These are phyloP conservation scores for Calosoma granatense DNA, from an alignment of 1,140 invertebrate species.

Conservation along the genomic window DNA sequence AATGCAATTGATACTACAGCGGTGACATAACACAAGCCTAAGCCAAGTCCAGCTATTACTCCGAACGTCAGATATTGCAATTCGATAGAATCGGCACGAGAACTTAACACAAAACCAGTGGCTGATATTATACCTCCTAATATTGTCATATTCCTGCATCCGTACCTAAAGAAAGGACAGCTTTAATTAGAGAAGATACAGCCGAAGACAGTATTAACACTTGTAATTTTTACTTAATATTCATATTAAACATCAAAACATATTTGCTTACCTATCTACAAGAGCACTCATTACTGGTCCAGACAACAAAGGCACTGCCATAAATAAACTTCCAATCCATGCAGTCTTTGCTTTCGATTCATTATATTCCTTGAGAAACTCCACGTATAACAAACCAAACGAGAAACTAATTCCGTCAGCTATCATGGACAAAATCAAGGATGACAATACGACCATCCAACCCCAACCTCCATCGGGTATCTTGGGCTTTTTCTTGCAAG, in stretches of 20 bases:
- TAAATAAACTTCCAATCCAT: constrained; percentile 80
- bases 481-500: constrained; percentile 32
- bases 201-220: background rate
- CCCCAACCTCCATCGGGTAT: constrained; percentile 70
- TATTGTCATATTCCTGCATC: constrained; percentile 76
- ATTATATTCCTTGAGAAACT: constrained; percentile 77
- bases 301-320: constrained; percentile 76
- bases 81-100: constrained; percentile 58
- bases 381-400: constrained; percentile 79
- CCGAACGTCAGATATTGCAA: constrained; percentile 80
- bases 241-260: background rate
- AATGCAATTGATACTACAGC: constrained; percentile 88
- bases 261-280: constrained; percentile 59
- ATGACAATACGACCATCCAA: constrained; percentile 80
- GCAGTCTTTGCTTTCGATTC: constrained; percentile 73
- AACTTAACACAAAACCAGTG: constrained; percentile 70
- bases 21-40: constrained; percentile 81
- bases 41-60: constrained; percentile 71
- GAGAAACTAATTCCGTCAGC: constrained; percentile 93
- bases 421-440: constrained; percentile 80
- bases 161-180: constrained; percentile 34
- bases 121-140: constrained; percentile 65
- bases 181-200: background rate
- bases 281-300: constrained; percentile 79
- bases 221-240: background rate